Conservation (phyloP, 2,113 vertebrate genomes). For the Poeciliopsis turrubarensis region DNA sequence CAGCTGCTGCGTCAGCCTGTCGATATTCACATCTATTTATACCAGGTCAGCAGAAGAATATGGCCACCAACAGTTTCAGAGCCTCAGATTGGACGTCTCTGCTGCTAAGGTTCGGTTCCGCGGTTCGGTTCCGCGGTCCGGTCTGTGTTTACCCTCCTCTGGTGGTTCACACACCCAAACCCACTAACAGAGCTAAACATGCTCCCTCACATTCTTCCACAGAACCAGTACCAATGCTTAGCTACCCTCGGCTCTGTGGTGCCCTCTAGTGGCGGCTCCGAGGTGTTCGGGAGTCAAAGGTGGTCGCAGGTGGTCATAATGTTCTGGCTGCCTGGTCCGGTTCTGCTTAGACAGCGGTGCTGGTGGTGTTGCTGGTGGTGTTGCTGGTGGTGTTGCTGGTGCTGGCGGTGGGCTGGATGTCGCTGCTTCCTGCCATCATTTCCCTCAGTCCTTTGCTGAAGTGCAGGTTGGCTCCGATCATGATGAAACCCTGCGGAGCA, state of each 20-base stretch:
- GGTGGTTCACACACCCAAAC: not conserved
- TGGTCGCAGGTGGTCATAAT: not conserved
- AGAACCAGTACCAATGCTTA: not conserved
- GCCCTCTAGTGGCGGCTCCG: not conserved
- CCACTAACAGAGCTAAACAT: not conserved
- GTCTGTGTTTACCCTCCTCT: not conserved
- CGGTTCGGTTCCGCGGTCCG: not conserved
- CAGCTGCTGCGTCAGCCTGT: not conserved
- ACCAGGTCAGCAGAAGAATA: not conserved
- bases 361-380: not conserved
- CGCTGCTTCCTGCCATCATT: conserved; percentile 81
- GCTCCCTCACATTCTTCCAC: not conserved
- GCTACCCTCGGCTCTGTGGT: not conserved
- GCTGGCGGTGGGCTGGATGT: not conserved
- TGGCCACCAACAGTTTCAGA: too few relatives aligned
- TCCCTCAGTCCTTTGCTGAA: conserved; percentile 90
- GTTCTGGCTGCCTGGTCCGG: not conserved
- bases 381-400: too few relatives aligned
- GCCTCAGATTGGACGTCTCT: too few relatives aligned
- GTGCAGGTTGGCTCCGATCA: conserved; percentile 91
- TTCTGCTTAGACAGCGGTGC: conserved; percentile 8
- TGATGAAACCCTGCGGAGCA: conserved; percentile 88
- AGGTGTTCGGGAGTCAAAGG: not conserved
- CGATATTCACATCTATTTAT: not conserved
- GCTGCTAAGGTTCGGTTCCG: not conserved